A percentile compares a stretch with the other conserved stretches of the same genome.
phyloP scores from a whole-genome alignment of 2,888 invertebrate genomes.

The Mesoligia furuncula region DNA sequence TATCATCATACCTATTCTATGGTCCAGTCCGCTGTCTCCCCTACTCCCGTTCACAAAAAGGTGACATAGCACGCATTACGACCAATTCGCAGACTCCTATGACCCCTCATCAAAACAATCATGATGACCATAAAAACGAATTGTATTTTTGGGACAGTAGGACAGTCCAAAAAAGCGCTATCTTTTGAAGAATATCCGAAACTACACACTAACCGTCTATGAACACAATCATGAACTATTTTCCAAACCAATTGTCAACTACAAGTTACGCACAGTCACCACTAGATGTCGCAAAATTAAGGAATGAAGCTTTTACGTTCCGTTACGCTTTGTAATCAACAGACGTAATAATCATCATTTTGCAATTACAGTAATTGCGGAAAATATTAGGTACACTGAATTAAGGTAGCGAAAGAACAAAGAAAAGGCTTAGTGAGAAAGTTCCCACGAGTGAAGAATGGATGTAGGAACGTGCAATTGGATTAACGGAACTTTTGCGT shows the following conservation, averaged over 20 bases:
- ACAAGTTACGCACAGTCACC: not conserved
- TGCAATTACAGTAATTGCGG: constrained; percentile 66
- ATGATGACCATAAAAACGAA: not conserved
- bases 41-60: too few relatives aligned
- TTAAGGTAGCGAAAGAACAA: constrained; percentile 53
- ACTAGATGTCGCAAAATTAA: constrained; percentile 55
- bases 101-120: not conserved
- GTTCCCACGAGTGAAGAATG: constrained; percentile 69
- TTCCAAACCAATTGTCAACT: not conserved
- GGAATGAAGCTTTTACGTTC: constrained; percentile 47
- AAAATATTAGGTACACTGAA: constrained; percentile 52
- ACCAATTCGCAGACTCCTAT: not conserved
- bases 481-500: constrained; percentile 66
- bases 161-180: not conserved
- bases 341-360: constrained; percentile 62
- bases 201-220: not conserved
- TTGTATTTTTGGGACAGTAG: not conserved
- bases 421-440: constrained; percentile 69
- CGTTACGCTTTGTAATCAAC: constrained; percentile 59
- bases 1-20: too few relatives aligned
- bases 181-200: not conserved
- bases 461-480: constrained; percentile 47
- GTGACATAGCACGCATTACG: not conserved
- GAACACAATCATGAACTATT: not conserved
- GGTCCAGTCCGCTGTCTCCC: not conserved